Evolutionary conservation across 2,797 vertebrate species (phyloP), one percentile per base, ranked within the genome.

Genomic region (Adrianichthys oophorus): DNA sequence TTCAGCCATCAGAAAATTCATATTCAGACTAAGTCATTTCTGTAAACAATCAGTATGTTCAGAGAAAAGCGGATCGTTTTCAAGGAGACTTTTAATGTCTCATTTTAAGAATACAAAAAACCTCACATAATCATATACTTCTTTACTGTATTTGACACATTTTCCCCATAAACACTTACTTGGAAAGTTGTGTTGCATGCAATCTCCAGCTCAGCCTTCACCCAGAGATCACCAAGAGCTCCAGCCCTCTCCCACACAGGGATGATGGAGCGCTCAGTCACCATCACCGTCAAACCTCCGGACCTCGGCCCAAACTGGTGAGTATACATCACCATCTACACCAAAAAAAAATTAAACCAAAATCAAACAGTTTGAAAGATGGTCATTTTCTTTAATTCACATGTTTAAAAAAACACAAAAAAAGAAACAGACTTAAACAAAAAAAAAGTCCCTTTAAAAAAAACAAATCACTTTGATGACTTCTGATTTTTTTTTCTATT

Each of bases 311-410:
- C 95, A 0, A 94, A 94, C 80, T 97, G 92, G 77, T 96, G 90
- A 16, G 86, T 90, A 77, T 98, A 98, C 77, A 98, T 92, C 41
- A 93, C 71, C 17, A 98, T 92, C 96, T 98, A 60, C 18, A 55
- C 45, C 4, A 4, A 0, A 18, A 47, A 0, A 21, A 21, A 21
- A 21, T 21, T 21, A 21, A 21, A 21, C 19, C 19, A 21, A 21
- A 21, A 21, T 21, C 19, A 29, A 37, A 37, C 32, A 37, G 32
- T 37, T 37, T 12, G 12, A 13, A 19, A 19, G 1, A 19, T 19
- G 19, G 19, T 19, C 19, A 19, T 19, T 19, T 19, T 19, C 19
- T 7, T 26, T 5, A 26, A 26, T 26, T 5, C 24, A 1, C 5
- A 7, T 26, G 24, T 5, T 26, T 5, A 26, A 26, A 26, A 26